These are phyloP conservation scores for Morelia viridis DNA, from an alignment of 2,797 vertebrate genomes.

Conservation along the genomic window DNA sequence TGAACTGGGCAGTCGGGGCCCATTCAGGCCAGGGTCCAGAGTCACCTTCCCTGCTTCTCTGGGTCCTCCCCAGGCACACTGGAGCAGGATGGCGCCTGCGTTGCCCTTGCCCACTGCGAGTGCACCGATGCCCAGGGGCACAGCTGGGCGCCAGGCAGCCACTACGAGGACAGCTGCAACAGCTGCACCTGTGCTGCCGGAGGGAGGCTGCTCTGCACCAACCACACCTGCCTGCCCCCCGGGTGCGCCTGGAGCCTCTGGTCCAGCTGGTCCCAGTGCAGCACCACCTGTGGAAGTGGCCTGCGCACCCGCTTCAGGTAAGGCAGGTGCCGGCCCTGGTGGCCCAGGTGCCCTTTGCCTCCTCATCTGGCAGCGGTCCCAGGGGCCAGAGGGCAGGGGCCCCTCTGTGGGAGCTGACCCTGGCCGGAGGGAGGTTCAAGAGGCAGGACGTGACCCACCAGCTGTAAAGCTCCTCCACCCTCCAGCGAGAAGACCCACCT, in stretches of 20 bases:
- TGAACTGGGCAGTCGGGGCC: background rate
- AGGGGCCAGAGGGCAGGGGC: background rate
- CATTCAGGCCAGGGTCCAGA: background rate
- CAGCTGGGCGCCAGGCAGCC: slow-evolving; percentile 83
- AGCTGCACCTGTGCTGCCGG: slow-evolving; percentile 82
- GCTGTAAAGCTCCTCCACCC: background rate
- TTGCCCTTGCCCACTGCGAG: slow-evolving; percentile 83
- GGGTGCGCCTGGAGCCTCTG: slow-evolving; percentile 85
- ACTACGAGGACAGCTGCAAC: slow-evolving; percentile 78
- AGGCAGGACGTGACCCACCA: rapidly evolving
- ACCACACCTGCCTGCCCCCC: slow-evolving; percentile 70
- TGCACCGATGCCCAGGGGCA: slow-evolving; percentile 80
- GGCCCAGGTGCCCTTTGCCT: no score
- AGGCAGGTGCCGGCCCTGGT: rapidly evolving
- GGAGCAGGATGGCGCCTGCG: slow-evolving; percentile 81
- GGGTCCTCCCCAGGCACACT: slow-evolving; percentile 46
- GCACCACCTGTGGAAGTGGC: slow-evolving; percentile 78
- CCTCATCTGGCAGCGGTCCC: rapidly evolving
- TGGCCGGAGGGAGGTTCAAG: background rate
- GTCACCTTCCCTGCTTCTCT: background rate
- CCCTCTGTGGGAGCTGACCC: background rate
- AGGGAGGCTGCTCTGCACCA: slow-evolving; percentile 79
- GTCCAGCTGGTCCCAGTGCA: slow-evolving; percentile 86
- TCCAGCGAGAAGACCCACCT: background rate
- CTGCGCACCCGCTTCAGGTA: slow-evolving; percentile 85